Conservation (phyloP, 1,140 invertebrate species). For the Himalopsyche phryganea region DNA sequence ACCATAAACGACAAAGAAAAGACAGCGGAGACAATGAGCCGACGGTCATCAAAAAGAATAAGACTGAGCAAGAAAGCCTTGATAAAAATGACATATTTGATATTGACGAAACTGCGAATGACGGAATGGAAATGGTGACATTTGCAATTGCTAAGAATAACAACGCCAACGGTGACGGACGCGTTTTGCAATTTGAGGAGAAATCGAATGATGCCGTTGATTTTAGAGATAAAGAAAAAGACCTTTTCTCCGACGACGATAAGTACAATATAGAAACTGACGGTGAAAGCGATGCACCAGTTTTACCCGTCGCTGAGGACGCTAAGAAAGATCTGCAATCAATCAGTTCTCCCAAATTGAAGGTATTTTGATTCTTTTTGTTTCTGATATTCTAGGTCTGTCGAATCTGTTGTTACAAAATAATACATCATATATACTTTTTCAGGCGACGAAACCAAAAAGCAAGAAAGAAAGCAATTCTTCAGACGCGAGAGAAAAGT, state of each 20-base stretch:
- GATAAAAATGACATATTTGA: constrained; percentile 41
- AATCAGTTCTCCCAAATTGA: constrained; percentile 5
- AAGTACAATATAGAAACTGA: constrained; percentile 50
- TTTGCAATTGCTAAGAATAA: constrained; percentile 38
- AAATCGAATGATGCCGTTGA: constrained; percentile 13
- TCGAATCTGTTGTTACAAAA: too few species aligned
- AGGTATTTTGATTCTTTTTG: too few species aligned
- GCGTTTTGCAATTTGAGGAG: too few species aligned
- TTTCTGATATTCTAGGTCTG: too few species aligned
- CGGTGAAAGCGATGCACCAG: constrained; percentile 35
- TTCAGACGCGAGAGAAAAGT: not conserved
- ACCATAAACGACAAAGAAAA: constrained; percentile 54
- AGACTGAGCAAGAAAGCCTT: constrained; percentile 38
- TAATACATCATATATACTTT: too few species aligned
- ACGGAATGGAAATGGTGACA: constrained; percentile 49
- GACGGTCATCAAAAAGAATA: constrained; percentile 42
- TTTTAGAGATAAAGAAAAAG: constrained; percentile 39
- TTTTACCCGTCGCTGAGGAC: constrained; percentile 30
- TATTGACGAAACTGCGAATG: constrained; percentile 51
- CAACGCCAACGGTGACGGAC: constrained; percentile 1
- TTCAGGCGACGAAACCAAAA: constrained; percentile 3
- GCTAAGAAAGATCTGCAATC: constrained; percentile 5
- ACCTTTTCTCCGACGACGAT: constrained; percentile 51
- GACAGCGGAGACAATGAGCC: constrained; percentile 54
- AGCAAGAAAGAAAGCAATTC: constrained; percentile 24